These are phyloP conservation scores for Struthidea cinerea DNA, from an alignment of 2,113 vertebrate species.

Conservation along the genomic window DNA sequence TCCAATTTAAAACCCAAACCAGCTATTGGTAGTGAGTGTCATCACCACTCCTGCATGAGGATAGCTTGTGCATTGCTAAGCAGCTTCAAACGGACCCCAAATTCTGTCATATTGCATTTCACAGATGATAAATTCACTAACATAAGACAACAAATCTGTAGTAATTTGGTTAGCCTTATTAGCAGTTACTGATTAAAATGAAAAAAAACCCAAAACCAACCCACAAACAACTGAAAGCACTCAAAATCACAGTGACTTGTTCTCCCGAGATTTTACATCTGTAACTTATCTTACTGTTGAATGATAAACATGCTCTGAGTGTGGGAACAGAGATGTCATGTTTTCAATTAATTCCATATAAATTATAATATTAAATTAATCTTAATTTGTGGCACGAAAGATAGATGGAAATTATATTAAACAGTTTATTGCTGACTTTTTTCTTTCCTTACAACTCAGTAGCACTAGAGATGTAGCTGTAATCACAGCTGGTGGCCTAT, in stretches of 20 bases:
- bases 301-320: background rate
- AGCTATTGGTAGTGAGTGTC: background rate
- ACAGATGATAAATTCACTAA: background rate
- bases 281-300: background rate
- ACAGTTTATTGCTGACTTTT: background rate
- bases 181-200: background rate
- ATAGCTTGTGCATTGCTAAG: background rate
- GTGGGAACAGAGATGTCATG: background rate
- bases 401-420: background rate
- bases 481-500: background rate
- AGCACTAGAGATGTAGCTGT: background rate
- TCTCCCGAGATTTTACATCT: background rate
- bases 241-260: background rate
- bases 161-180: background rate
- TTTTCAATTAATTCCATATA: background rate
- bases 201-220: background rate
- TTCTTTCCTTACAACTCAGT: background rate
- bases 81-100: background rate
- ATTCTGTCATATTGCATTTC: background rate
- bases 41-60: background rate
- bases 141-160: background rate
- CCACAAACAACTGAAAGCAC: background rate
- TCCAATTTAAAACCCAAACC: background rate
- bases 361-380: background rate
- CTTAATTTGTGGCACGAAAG: background rate